These are phyloP conservation scores for Polyommatus icarus DNA, from an alignment of 2,888 invertebrate genomes.

Conservation along the genomic window DNA sequence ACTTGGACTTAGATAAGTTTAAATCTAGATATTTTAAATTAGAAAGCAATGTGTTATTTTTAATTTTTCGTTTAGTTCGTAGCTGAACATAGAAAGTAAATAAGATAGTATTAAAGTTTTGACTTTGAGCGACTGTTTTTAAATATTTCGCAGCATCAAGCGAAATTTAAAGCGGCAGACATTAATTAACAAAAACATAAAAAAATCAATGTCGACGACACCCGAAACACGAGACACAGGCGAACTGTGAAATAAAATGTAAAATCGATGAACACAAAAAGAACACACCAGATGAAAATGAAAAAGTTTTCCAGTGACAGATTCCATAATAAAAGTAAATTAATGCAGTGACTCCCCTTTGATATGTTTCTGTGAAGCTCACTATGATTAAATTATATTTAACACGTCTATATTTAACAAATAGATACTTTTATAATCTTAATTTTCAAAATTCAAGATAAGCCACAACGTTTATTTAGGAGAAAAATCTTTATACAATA, in stretches of 20 bases:
- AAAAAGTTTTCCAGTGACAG: slow-evolving; percentile 1
- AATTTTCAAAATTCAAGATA: not conserved
- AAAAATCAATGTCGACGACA: slow-evolving; percentile 14
- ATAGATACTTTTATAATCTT: too few species aligned
- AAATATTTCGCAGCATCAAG: slow-evolving; percentile 1
- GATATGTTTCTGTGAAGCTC: not conserved
- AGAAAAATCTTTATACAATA: too few species aligned
- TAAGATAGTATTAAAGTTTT: not conserved
- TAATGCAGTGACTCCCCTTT: not conserved
- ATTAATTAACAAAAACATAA: slow-evolving; percentile 18
- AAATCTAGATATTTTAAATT: too few species aligned
- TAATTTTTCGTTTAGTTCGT: not conserved
- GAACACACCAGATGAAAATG: slow-evolving; percentile 4
- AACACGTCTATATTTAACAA: too few species aligned
- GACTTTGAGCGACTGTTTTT: slow-evolving; percentile 2
- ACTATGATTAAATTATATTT: not conserved
- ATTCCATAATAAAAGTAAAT: not conserved
- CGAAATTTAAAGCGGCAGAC: slow-evolving; percentile 15
- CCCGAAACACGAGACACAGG: slow-evolving; percentile 15
- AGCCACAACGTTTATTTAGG: not conserved
- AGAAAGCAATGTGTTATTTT: not conserved
- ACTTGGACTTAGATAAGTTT: too few species aligned
- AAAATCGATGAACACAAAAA: slow-evolving; percentile 17
- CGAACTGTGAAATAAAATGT: slow-evolving; percentile 21
- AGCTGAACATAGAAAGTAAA: not conserved